A percentile compares a stretch with the other conserved stretches of the same genome.
These are phyloP conservation scores for Drosophila carrolli DNA, from an alignment of 1,140 invertebrate species.

Conservation along the genomic window DNA sequence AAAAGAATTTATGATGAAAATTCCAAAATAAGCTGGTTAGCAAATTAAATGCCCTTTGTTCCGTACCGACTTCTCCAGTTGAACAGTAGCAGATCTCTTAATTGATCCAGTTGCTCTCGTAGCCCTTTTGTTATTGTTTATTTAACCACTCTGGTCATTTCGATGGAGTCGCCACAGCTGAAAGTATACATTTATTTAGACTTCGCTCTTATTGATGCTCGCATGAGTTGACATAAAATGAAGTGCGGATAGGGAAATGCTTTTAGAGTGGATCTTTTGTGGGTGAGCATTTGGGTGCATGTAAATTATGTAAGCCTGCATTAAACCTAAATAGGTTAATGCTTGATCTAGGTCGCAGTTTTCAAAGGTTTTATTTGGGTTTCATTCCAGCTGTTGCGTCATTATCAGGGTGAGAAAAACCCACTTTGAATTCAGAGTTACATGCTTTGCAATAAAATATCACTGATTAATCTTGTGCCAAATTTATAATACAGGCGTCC, in stretches of 20 bases:
- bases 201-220: slow-evolving; percentile 7
- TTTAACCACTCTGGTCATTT: slow-evolving; percentile 66
- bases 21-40: slow-evolving; percentile 43
- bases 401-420: background rate
- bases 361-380: background rate
- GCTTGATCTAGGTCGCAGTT: slow-evolving; percentile 2
- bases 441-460: background rate
- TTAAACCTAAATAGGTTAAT: slow-evolving; percentile 20
- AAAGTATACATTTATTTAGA: slow-evolving; percentile 56
- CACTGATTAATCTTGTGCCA: background rate
- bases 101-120: slow-evolving; percentile 57
- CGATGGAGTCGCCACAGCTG: slow-evolving; percentile 75
- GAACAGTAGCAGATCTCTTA: slow-evolving; percentile 63
- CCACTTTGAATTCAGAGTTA: background rate
- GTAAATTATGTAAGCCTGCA: slow-evolving; percentile 18
- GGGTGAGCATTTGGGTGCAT: slow-evolving; percentile 9
- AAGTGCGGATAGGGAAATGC: slow-evolving; percentile 33
- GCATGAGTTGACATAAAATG: slow-evolving; percentile 57
- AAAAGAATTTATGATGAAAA: slow-evolving; percentile 52
- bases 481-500: no score
- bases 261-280: slow-evolving; percentile 28
- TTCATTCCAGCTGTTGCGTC: slow-evolving; percentile 1
- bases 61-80: slow-evolving; percentile 43
- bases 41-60: slow-evolving; percentile 67
- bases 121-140: slow-evolving; percentile 37